Evolutionary conservation across 2,888 invertebrate species (phyloP), one percentile per base, ranked within the genome.

Genomic region (Automeris io): DNA sequence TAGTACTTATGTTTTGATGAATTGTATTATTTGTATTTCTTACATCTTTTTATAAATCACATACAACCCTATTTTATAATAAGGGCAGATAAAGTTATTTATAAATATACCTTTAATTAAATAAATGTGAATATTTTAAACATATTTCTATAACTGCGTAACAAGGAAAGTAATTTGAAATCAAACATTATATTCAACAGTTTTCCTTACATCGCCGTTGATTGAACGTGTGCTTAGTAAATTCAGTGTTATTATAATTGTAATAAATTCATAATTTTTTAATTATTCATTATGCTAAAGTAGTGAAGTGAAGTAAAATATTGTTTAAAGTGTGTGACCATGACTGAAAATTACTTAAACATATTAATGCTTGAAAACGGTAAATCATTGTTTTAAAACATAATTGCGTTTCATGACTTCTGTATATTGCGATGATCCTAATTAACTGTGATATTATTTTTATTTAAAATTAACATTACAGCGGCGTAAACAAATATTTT

Each of bases 161-260:
- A 56, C 35, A 41, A 56, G 58, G 55, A 56, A 55, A 53, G 46
- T 32, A 37, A 33, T 23, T 11, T 18, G 12, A n/a, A 29, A 21
- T 32, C 13, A 8, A n/a, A 7, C 18, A 13, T 9, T 26, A 35
- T 46, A 44, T 53, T 47, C 46, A 48, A 58, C 53, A 62, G 68
- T 72, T 70, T 68, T 71, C 70, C 70, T 72, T 45, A 46, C 53
- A 48, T 43, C 41, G 9, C 37, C 38, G 40, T 34, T 32, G 43
- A 32, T 41, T 42, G 39, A 33, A 47, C 58, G 51, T 46, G 50
- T 49, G 43, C 54, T 35, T 48, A 39, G 22, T 21, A 23, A 7
- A 32, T 32, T 31, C 21, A 16, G 16, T 18, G 41, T 34, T 37
- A 35, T 34, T 41, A 37, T 3, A 38, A 38, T 43, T 46, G 13